Evolutionary conservation across 2,888 invertebrate genomes (phyloP), one percentile per base, ranked within the genome.

Genomic region (Agrotis clavis): DNA sequence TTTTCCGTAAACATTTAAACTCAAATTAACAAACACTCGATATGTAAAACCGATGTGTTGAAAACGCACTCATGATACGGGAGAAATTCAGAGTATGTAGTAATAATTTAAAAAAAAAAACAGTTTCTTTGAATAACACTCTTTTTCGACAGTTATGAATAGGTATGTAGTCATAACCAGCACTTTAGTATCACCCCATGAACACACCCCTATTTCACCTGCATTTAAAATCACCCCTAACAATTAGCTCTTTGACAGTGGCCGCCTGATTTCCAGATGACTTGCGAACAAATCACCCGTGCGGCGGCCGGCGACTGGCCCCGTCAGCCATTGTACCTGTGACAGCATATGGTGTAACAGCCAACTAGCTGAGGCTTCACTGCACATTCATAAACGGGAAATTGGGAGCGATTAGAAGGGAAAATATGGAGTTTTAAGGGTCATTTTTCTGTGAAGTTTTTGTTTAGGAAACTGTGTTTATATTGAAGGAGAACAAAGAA

Each of bases 261-360:
- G 18, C 11, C 53, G 56, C 18, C 19, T 50, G 50, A 25, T 67
- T 84, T 84, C 75, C 84, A 80, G 57, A 13, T 74, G 77, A 82
- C 64, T 82, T 66, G 68, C 30, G 61, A 68, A 21, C 71, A 71
- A 82, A 77, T 82, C 80, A 84, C 0, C 70, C 65, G 70, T 67
- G 69, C 45, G 53, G 51, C 48, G 81, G 56, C 67, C 77, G 59
- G 73, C 72, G 71, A 75, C 64, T 60, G 68, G 64, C 53, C 41
- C 50, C 14, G 70, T 14, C 70, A 70, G 50, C 41, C 76, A 79
- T 75, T 79, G 79, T 70, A 50, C 62, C 71, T 73, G 48, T 9
- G 77, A 53, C 66, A 60, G 65, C 68, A 64, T 57, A 60, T 69
- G 64, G 66, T 25, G 50, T 70, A 70, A 79, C 70, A 74, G 51